phyloP scores from a whole-genome alignment of 2,113 vertebrate species.

The Meleagris gallopavo region DNA sequence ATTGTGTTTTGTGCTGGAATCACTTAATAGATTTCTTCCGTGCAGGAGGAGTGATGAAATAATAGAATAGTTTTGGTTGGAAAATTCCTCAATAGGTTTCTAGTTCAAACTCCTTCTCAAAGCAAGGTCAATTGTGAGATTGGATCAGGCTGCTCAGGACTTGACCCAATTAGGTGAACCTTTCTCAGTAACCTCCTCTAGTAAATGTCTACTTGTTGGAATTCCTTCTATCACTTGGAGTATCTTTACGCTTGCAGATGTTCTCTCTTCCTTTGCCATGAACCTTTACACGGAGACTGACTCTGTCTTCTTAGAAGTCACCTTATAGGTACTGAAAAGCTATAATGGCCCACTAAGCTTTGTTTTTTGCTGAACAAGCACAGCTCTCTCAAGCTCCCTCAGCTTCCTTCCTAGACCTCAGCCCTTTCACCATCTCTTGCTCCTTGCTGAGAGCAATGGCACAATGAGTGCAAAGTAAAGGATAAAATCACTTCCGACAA shows the following conservation, averaged over 20 bases:
- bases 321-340: neutral
- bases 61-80: neutral
- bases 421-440: neutral
- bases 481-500: neutral
- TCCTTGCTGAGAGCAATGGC: neutral
- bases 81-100: neutral
- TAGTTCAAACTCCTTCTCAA: neutral
- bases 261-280: neutral
- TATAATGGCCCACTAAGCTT: neutral
- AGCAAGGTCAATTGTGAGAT: neutral
- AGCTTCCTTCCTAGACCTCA: neutral
- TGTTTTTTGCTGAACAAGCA: neutral
- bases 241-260: neutral
- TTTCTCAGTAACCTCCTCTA: neutral
- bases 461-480: neutral
- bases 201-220: neutral
- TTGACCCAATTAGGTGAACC: neutral
- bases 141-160: neutral
- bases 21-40: neutral
- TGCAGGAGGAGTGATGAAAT: neutral
- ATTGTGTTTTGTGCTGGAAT: neutral
- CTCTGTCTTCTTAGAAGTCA: neutral
- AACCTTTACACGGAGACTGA: neutral
- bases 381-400: neutral
- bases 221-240: neutral